Base-by-base conservation (phyloP, 1,140 invertebrate species). In the Pissodes strobi region DNA sequence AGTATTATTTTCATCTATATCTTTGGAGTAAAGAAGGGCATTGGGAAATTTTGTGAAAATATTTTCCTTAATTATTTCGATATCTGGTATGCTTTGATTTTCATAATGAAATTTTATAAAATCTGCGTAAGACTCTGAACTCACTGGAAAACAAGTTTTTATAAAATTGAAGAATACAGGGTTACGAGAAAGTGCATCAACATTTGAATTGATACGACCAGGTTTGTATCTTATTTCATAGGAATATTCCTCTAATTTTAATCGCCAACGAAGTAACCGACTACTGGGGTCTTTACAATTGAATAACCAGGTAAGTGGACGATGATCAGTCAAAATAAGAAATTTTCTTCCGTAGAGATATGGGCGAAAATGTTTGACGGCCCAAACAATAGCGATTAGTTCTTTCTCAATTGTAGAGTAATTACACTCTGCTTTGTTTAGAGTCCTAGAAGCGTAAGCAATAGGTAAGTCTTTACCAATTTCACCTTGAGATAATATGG, bases 191-290 rank as follows among this genome's bases (percentile, higher is more conserved):
- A 66, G 41, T 9, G 72, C 73, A 62, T 81, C 80, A 1, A 77
- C 78, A 12, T 76, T 77, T 8, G 59, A 64, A 64, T 81, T 82
- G n/a, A 62, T 55, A 68, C 68, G 72, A 8, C 79, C 78, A 5
- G 67, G 70, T 73, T 78, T 80, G 52, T 82, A 80, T 22, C 66
- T 43, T 2, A 85, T n/a, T n/a, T n/a, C n/a, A n/a, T n/a, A n/a
- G n/a, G n/a, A n/a, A n/a, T n/a, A n/a, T n/a, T n/a, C n/a, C n/a
- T n/a, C n/a, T n/a, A n/a, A n/a, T n/a, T n/a, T n/a, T n/a, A n/a
- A n/a, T n/a, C n/a, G n/a, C n/a, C 82, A 85, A 59, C 80, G 68
- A 3, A 79, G 68, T 15, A 85, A 66, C 60, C 76, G 9, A 15
- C n/a, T n/a, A n/a, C n/a, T n/a, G n/a, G n/a, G n/a, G n/a, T n/a